Base-by-base conservation (phyloP, 2,113 vertebrate species). In the Beaufortia kweichowensis region DNA sequence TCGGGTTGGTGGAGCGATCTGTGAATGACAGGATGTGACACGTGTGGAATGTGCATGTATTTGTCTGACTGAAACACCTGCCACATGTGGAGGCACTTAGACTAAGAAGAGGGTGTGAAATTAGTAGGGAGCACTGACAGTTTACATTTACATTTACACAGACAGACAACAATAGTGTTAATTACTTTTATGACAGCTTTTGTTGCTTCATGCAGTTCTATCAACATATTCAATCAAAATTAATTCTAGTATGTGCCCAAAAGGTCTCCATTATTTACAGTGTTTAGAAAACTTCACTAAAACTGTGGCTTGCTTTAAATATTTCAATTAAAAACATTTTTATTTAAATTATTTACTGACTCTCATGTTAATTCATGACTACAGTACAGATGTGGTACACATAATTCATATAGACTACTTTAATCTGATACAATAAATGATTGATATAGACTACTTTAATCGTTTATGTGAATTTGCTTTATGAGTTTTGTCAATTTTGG, bases 21-120 rank as follows among this genome's bases (percentile, higher is more conserved):
- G 55, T 77, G 53, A 64, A 41, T 72, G 76, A 71, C 76, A 71
- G 76, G 68, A 72, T 64, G 76, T 53, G 55, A 78, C 65, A 70
- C 31, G 46, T 57, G 63, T 39, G 55, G 35, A 55, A 67, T 0
- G 12, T 33, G 29, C 19, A 69, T 50, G 7, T 31, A 33, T 24
- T 70, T 71, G 46, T 71, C 55, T 76, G 66, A 63, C 65, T 76
- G 33, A 48, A 53, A 31, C 75, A 77, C 55, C 68, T 77, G 60
- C 57, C 74, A 82, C 31, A 75, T 73, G 28, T 39, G 33, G 43
- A 17, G 64, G 39, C 60, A 56, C 73, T 68, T 8, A 53, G 21
- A 76, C 31, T 1, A 56, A 68, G 65, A 60, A 60, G 26, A 66
- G 39, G 10, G 55, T 61, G 55, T 2, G 2, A 60, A 73, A 66